Conservation (phyloP, 2,113 vertebrate genomes). For the Phrynocephalus versicolor region DNA sequence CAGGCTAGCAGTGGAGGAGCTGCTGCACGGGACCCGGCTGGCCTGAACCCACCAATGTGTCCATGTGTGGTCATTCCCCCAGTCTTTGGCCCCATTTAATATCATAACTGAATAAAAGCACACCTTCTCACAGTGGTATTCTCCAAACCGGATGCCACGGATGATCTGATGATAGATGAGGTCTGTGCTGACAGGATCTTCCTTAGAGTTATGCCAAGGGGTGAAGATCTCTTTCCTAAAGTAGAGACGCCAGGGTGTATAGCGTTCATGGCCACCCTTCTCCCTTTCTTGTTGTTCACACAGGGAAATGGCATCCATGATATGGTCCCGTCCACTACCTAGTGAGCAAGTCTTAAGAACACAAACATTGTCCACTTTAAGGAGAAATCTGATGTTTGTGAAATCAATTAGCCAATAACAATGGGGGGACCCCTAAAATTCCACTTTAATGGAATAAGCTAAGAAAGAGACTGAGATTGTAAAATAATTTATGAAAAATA, state of each 20-base stretch:
- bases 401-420: neutral
- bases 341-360: conserved; percentile 87
- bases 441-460: neutral
- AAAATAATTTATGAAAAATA: neutral
- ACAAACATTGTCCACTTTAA: neutral
- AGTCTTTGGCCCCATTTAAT: fast-evolving
- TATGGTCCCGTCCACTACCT: conserved; percentile 85
- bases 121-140: conserved; percentile 89
- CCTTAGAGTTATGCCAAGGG: conserved; percentile 88
- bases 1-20: too few relatives aligned
- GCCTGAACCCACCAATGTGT: too few relatives aligned
- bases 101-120: neutral
- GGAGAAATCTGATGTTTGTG: neutral
- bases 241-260: conserved; percentile 90
- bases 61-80: too few relatives aligned
- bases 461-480: neutral
- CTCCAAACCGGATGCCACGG: conserved; percentile 85
- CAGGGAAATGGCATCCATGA: conserved; percentile 93
- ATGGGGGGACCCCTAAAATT: neutral
- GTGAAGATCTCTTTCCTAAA: conserved; percentile 96
- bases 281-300: conserved; percentile 90
- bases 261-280: conserved; percentile 83
- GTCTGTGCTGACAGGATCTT: conserved; percentile 87
- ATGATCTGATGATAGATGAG: conserved; percentile 93
- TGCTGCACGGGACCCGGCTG: too few relatives aligned